Evolutionary conservation across 2,113 vertebrate species (phyloP).

Genomic region (Malurus cyaneus): DNA sequence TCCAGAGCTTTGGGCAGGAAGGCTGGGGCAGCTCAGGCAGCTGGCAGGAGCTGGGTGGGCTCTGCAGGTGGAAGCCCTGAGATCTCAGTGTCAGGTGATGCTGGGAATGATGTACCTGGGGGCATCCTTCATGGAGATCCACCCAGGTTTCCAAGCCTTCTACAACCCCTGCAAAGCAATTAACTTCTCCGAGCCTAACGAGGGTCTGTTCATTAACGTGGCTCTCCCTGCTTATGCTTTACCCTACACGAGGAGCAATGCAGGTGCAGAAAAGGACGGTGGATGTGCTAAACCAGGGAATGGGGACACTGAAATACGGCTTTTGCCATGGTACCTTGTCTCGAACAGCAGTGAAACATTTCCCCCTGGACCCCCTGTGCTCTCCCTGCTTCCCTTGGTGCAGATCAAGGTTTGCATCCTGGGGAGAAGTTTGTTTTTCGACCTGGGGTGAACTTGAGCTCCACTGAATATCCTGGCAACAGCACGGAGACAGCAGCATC

Average conservation of each 20-base stretch:
- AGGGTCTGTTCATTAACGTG: accelerated
- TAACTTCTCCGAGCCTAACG: background rate
- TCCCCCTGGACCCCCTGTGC: background rate
- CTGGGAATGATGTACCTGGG: background rate
- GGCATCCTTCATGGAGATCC: background rate
- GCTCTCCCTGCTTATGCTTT: background rate
- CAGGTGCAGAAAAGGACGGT: background rate
- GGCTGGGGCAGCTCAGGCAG: background rate
- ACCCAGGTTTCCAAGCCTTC: background rate
- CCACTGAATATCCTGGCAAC: background rate
- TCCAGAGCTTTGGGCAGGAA: background rate
- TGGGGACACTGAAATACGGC: background rate
- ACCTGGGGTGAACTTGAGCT: background rate
- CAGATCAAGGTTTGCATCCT: background rate
- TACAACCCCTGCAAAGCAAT: background rate
- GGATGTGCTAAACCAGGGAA: background rate
- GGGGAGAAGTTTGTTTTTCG: background rate
- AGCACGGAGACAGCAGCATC: background rate
- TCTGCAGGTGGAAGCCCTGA: background rate
- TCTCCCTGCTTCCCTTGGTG: background rate
- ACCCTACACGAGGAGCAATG: background rate
- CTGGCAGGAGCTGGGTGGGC: background rate
- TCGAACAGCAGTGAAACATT: background rate
- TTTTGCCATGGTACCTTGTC: background rate
- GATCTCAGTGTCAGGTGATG: accelerated